Evolutionary conservation across 2,797 vertebrate species (phyloP).

Genomic region (Poeciliopsis turneri): DNA sequence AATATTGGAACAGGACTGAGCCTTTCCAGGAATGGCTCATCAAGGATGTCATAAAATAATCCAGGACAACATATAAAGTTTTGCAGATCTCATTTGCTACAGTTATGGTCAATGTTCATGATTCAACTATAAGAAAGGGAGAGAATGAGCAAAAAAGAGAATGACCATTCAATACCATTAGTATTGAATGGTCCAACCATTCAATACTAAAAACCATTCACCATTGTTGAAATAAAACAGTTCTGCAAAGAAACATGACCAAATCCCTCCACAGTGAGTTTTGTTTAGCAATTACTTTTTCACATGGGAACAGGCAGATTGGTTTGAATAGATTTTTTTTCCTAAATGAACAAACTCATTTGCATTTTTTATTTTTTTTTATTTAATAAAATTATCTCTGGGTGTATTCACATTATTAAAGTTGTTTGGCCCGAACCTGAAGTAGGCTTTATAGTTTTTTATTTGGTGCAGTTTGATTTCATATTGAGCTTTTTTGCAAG

Average conservation of each 20-base stretch:
- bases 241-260: not conserved
- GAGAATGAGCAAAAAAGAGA: not conserved
- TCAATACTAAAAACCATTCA: not conserved
- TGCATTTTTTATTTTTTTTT: not conserved
- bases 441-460: not conserved
- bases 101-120: no score
- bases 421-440: not conserved
- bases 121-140: no score
- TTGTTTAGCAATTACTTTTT: not conserved
- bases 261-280: not conserved
- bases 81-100: not conserved
- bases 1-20: not conserved
- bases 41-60: not conserved
- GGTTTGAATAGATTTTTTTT: not conserved
- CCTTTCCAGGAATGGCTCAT: no score
- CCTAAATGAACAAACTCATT: not conserved
- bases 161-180: no score
- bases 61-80: not conserved
- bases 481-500: not conserved
- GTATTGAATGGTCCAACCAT: no score
- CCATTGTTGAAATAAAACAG: not conserved
- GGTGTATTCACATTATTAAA: not conserved
- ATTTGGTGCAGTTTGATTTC: not conserved
- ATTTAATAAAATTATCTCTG: not conserved
- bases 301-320: not conserved